A percentile compares a stretch with the other conserved stretches of the same genome.
Evolutionary conservation across 2,113 vertebrate species (phyloP).

Genomic region (Alligator sinensis): DNA sequence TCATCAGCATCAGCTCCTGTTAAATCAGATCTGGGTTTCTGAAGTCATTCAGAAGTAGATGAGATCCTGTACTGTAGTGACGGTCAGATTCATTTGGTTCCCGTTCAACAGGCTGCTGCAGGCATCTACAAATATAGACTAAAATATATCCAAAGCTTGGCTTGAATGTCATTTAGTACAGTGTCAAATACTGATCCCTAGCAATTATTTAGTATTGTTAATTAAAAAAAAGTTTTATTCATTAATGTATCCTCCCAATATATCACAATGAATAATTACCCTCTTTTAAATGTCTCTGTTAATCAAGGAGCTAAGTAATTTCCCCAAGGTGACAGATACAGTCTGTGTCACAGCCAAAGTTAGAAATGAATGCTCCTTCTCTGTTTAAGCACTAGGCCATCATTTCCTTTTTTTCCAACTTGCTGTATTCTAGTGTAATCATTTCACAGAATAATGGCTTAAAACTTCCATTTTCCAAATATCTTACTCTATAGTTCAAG

Average conservation of each 20-base stretch:
- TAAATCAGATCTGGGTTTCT: background rate
- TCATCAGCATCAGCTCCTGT: background rate
- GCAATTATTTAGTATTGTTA: background rate
- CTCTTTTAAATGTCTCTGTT: no score
- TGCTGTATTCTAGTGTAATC: background rate
- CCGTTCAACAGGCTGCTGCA: background rate
- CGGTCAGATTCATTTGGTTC: background rate
- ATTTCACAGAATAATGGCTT: background rate
- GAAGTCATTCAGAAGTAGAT: background rate
- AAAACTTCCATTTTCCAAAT: background rate
- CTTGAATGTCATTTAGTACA: background rate
- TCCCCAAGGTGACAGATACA: background rate
- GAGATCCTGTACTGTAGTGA: background rate
- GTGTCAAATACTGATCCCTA: background rate
- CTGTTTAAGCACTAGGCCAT: background rate
- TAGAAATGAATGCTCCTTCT: background rate
- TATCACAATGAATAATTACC: no score
- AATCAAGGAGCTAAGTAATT: background rate
- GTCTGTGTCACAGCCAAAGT: background rate
- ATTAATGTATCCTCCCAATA: no score
- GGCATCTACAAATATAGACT: background rate
- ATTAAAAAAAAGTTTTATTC: background rate
- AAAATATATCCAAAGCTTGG: background rate
- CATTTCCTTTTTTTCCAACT: background rate
- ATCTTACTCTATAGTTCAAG: background rate